Evolutionary conservation across 2,888 invertebrate genomes (phyloP), one percentile per base, ranked within the genome.

Genomic region (Micoletzkya japonica): DNA sequence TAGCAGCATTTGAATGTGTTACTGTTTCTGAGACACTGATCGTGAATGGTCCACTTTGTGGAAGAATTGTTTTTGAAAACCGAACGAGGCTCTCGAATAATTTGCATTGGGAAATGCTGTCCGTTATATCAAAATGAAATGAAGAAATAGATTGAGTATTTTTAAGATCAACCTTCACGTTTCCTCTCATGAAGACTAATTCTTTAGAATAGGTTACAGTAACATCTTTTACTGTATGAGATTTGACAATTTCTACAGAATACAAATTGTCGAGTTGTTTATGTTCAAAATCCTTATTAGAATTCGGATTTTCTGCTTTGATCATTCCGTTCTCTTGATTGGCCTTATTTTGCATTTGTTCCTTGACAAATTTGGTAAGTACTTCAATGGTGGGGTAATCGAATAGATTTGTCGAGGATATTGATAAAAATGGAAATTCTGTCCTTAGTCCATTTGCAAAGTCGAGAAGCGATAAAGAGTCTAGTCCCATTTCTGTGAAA

Each of bases 401-500:
- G 57, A 78, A 80, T 1, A 79, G 57, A 63, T 80, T 78, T 7
- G 76, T 78, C 0, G 79, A 74, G 52, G 72, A 73, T 30, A 78
- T 71, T 10, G 73, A 73, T 6, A 74, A 63, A 36, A 61, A 73
- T 2, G 71, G 72, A 52, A 73, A 77, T 30, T 75, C 73, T 34
- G 72, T 70, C 63, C 78, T 80, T 34, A 80, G 58, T 20, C 76
- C 72, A 56, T 81, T 81, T 54, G 79, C 74, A 61, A 83, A 82
- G 49, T 81, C 82, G 30, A 83, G 76, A 63, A 82, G 34, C 7
- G 79, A 71, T 24, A 83, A 72, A 1, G 83, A 83, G 52, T 83
- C 83, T 73, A 82, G 70, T 67, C 83, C 83, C 28, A 83, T 72
- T 26, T 83, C 82, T 36, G 76, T 74, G 72, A 81, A 80, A 24